These are phyloP conservation scores for Andinoacara biseriatus DNA, from an alignment of 2,113 vertebrate species.

Conservation along the genomic window DNA sequence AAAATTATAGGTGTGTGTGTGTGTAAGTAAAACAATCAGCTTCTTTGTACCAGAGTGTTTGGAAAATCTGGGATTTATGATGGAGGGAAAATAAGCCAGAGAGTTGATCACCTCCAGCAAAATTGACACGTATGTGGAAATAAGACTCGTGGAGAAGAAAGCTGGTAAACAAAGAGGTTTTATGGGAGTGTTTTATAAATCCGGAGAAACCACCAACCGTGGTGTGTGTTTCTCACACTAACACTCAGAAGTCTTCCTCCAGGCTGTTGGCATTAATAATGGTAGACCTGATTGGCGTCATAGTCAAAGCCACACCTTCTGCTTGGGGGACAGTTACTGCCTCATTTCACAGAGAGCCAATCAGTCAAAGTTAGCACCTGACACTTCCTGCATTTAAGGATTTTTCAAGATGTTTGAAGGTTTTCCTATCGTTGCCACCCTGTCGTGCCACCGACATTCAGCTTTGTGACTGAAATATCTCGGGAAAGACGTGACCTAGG, in stretches of 20 bases:
- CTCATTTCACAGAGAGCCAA: slow-evolving; percentile 16
- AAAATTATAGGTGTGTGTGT: neutral
- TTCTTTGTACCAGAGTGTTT: slow-evolving; percentile 35
- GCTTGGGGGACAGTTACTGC: neutral
- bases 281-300: slow-evolving; percentile 8
- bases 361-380: neutral
- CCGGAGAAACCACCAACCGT: slow-evolving; percentile 31
- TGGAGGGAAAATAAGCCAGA: neutral
- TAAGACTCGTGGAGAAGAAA: slow-evolving; percentile 25
- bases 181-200: slow-evolving; percentile 31
- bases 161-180: slow-evolving; percentile 31
- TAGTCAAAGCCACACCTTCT: neutral
- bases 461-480: too few species aligned
- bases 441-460: too few species aligned
- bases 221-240: neutral
- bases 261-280: slow-evolving; percentile 32
- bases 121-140: slow-evolving; percentile 4
- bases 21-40: slow-evolving; percentile 1
- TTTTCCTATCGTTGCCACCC: neutral
- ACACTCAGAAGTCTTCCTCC: neutral
- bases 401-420: slow-evolving; percentile 8
- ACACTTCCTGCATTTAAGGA: neutral
- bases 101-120: slow-evolving; percentile 10
- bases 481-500: too few species aligned
- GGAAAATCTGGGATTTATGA: slow-evolving; percentile 34